A percentile compares a stretch with the other conserved stretches of the same genome.
Conservation (phyloP, 64 coral and sea anemone genomes). For the Orbicella faveolata region DNA sequence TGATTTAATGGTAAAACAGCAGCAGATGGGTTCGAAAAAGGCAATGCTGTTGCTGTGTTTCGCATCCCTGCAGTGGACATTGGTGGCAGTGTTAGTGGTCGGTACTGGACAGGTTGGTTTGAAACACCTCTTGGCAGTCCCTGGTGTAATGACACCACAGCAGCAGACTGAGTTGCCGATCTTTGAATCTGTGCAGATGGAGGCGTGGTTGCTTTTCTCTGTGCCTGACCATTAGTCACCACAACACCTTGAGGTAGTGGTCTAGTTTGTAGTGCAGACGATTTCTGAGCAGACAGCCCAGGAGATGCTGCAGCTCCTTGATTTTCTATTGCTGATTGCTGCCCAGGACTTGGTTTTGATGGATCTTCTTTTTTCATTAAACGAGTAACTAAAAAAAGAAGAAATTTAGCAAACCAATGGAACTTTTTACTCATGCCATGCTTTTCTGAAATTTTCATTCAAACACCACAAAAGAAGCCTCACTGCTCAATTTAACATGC, state of each 20-base stretch:
- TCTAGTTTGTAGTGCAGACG: not conserved
- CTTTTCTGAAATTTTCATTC: no score
- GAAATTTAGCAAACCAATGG: not conserved
- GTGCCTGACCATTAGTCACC: not conserved
- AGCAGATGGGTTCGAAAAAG: not conserved
- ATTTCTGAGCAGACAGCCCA: not conserved
- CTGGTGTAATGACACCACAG: not conserved
- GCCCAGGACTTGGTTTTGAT: not conserved
- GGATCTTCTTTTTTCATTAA: not conserved
- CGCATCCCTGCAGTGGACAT: not conserved
- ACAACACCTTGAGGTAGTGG: not conserved
- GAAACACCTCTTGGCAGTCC: not conserved
- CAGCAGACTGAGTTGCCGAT: not conserved
- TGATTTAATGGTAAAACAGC: not conserved
- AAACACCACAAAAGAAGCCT: no score
- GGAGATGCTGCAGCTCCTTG: not conserved
- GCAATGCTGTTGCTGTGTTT: not conserved
- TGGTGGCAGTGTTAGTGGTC: not conserved
- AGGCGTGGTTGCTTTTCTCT: not conserved
- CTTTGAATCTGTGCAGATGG: not conserved
- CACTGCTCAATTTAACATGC: no score
- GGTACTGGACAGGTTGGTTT: not conserved
- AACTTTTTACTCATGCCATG: no score
- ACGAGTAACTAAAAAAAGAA: slow-evolving; percentile 8
- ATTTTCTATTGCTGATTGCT: not conserved